Evolutionary conservation across 2,888 invertebrate species (phyloP), one percentile per base, ranked within the genome.

Genomic region (Steinernema carpocapsae): DNA sequence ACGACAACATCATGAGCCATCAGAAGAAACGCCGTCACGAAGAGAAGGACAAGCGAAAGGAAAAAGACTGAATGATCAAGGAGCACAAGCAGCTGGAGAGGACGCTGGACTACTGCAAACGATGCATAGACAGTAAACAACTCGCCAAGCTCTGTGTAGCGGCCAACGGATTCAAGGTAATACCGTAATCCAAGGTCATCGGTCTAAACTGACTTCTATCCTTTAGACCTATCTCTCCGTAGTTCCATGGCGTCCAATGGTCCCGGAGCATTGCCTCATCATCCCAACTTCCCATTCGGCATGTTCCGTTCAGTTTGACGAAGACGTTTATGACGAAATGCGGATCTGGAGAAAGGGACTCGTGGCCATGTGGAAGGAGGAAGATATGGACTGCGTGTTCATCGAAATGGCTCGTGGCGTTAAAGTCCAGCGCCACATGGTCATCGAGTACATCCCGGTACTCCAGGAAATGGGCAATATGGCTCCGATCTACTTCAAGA

Each of bases 401-500:
- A 94, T 94, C 89, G 97, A 97, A 90, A 93, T 92, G 10, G 94
- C 93, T 2, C 92, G 92, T 84, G 91, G 91, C 85, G 89, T 94
- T 29, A 91, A 92, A 77, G 90, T 90, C 82, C 91, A 91, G 82
- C 93, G 94, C 0, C 97, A 99, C 88, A 92, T 95, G 91, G 90
- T 90, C 51, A 90, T 97, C 71, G 93, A 97, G 85, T 96, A 96
- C 90, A 91, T 97, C 12, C 95, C 97, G 0, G 84, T 95, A 76
- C 92, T 93, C 2, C 91, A 91, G 83, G 93, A 94, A 88, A 91
- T 92, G 22, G 94, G 94, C 0, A 94, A 95, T 84, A 90, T 93
- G 89, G 94, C 94, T 2, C 94, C 96, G 0, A 95, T 97, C 85
- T 97, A 95, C 89, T 97, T 97, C 88, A 96, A 96, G 89, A 99